Conservation (phyloP, 2,888 invertebrate genomes). For the Colletes collaris region DNA sequence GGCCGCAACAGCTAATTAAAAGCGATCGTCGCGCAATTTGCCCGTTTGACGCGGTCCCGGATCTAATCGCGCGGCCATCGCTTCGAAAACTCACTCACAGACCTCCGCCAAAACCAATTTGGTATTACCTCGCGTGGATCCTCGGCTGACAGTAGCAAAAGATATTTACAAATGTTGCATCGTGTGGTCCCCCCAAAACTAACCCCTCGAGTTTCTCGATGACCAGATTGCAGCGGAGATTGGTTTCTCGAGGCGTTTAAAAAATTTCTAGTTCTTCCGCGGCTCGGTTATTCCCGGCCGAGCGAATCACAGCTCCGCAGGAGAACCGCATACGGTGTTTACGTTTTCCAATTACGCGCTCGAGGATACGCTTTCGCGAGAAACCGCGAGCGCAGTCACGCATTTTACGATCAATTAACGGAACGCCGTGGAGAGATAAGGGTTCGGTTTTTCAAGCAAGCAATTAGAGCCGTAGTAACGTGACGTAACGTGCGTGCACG, state of each 20-base stretch:
- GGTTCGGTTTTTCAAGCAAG: conserved; percentile 28
- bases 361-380: conserved; percentile 2
- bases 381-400: background rate
- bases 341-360: conserved; percentile 21
- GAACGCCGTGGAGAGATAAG: conserved; percentile 18
- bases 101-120: too few relatives aligned
- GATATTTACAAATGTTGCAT: too few relatives aligned
- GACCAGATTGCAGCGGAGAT: too few relatives aligned
- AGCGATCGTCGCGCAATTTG: conserved; percentile 18
- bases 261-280: background rate
- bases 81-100: too few relatives aligned
- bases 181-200: too few relatives aligned
- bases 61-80: background rate
- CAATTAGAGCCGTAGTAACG: conserved; percentile 42
- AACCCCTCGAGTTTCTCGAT: too few relatives aligned
- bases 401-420: conserved; percentile 47
- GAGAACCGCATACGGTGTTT: background rate
- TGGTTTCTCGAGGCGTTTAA: too few relatives aligned
- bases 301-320: background rate
- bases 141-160: too few relatives aligned
- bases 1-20: conserved; percentile 30
- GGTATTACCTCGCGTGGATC: too few relatives aligned
- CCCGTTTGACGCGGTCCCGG: background rate
- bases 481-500: conserved; percentile 20
- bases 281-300: too few relatives aligned